Conservation (phyloP, 2,888 invertebrate genomes). For the Tenthredo scrophulariae region DNA sequence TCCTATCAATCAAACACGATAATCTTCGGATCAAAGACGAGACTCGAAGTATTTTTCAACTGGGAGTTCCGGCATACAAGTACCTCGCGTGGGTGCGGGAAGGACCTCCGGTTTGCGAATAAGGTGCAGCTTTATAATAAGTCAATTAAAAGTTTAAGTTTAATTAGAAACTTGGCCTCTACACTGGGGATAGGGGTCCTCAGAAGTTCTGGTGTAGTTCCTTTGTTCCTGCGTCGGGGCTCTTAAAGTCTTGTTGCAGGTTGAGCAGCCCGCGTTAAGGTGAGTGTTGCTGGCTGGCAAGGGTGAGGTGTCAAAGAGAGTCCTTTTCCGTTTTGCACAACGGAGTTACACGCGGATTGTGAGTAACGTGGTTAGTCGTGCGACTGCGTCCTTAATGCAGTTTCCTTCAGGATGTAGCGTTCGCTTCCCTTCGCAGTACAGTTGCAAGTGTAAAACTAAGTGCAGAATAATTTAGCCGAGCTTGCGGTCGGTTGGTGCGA, state of each 20-base stretch:
- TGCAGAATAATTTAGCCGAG: conserved; percentile 63
- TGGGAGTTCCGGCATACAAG: neutral
- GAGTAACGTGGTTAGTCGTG: conserved; percentile 48
- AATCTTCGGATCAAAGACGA: neutral
- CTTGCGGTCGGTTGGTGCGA: conserved; percentile 61
- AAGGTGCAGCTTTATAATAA: conserved; percentile 69
- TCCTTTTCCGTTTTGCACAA: conserved; percentile 28
- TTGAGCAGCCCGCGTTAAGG: conserved; percentile 34
- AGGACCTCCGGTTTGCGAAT: conserved; percentile 54
- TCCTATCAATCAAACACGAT: conserved; percentile 18
- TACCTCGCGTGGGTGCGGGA: neutral
- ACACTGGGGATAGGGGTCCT: conserved; percentile 49
- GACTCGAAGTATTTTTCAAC: neutral
- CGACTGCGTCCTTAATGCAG: conserved; percentile 47
- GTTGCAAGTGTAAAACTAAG: conserved; percentile 63
- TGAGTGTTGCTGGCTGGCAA: conserved; percentile 54
- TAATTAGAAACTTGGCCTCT: conserved; percentile 75
- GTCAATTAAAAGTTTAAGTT: conserved; percentile 78
- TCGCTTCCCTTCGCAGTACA: neutral
- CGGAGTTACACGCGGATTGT: conserved; percentile 37
- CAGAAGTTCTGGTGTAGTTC: conserved; percentile 59
- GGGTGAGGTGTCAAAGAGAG: conserved; percentile 52
- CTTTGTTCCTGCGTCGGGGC: conserved; percentile 51
- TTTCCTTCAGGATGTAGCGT: conserved; percentile 50
- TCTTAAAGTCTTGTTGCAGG: conserved; percentile 49